Conservation (phyloP, 2,888 invertebrate genomes). For the Mythimna lalbum region DNA sequence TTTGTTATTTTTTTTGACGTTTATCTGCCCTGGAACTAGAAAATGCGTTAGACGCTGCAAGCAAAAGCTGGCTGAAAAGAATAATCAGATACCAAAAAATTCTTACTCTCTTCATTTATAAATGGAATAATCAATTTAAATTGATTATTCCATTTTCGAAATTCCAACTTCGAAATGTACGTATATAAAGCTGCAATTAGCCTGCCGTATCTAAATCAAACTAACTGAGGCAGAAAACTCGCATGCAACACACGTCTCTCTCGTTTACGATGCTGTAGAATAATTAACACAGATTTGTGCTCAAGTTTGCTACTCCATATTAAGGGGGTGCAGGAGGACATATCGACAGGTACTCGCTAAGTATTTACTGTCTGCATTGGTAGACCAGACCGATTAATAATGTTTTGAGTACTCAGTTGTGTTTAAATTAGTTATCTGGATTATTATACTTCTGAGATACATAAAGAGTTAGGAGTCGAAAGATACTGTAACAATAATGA, state of each 20-base stretch:
- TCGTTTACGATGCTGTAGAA: constrained; percentile 45
- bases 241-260: constrained; percentile 40
- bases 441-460: too few relatives aligned
- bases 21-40: too few relatives aligned
- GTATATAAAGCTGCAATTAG: background rate
- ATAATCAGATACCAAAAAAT: background rate
- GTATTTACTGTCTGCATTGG: constrained; percentile 19
- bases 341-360: constrained; percentile 10
- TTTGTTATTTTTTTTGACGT: too few relatives aligned
- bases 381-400: background rate
- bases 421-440: too few relatives aligned
- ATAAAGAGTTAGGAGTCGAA: too few relatives aligned
- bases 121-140: background rate
- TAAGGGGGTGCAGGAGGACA: constrained; percentile 6
- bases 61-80: background rate
- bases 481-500: too few relatives aligned
- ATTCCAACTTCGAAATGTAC: background rate
- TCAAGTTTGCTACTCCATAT: constrained; percentile 27
- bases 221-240: constrained; percentile 19
- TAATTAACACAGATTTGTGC: constrained; percentile 50
- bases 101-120: background rate
- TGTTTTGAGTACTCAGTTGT: background rate
- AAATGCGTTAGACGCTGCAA: too few relatives aligned
- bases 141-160: too few relatives aligned
- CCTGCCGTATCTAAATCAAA: constrained; percentile 8